These are phyloP conservation scores for Penelope pileata DNA, from an alignment of 2,113 vertebrate species.

Conservation along the genomic window DNA sequence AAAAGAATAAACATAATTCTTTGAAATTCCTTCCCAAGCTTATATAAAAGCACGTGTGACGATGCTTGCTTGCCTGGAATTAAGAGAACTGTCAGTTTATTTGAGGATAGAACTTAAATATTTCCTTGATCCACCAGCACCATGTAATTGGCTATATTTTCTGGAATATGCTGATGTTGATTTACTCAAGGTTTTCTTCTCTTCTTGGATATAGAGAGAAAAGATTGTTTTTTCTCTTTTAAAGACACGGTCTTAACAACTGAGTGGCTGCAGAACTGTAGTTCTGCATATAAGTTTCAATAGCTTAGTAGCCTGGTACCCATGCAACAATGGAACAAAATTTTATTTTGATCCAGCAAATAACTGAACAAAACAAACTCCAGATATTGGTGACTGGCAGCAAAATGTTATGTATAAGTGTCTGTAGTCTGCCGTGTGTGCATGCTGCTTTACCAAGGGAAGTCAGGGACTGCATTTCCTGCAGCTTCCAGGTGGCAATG, in stretches of 20 bases:
- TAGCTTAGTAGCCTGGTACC: background rate
- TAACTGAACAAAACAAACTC: background rate
- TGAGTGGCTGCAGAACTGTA: background rate
- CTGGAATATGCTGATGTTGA: background rate
- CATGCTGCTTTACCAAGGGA: accelerated
- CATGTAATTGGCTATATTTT: background rate
- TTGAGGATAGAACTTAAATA: background rate
- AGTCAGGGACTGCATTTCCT: background rate
- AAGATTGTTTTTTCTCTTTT: background rate
- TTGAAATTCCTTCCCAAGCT: background rate
- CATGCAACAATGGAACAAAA: background rate
- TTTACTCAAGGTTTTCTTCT: background rate
- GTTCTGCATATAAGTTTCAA: background rate
- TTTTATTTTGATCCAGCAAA: background rate
- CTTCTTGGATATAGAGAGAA: background rate
- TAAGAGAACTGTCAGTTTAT: background rate
- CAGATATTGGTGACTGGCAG: background rate
- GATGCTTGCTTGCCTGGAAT: background rate
- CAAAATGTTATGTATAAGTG: background rate
- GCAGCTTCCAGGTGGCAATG: background rate
- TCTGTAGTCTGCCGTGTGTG: background rate
- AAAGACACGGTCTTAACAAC: background rate
- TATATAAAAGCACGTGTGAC: background rate
- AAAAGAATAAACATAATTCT: background rate
- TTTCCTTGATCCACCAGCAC: background rate